Base-by-base conservation (phyloP, 2,113 vertebrate species). In the Piliocolobus tephrosceles region DNA sequence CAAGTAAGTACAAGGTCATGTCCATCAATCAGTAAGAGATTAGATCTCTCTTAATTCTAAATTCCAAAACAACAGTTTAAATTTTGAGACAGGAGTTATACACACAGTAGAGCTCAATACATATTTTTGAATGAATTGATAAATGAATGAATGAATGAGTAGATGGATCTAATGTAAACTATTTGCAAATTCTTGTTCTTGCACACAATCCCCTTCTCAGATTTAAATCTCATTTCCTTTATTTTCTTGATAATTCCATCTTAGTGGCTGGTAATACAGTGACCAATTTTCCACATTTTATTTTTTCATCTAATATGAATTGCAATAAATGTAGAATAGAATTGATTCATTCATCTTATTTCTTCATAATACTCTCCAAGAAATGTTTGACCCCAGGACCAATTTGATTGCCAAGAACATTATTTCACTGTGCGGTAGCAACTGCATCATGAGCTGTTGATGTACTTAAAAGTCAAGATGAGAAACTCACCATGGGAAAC, bases 401-500 rank as follows among this genome's bases (percentile, higher is more conserved):
- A 64, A 83, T 86, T 64, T 95, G 1, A 0, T 90, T 81, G 17
- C 17, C 43, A 91, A 70, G 72, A 72, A 84, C 35, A 84, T 30
- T 82, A 3, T 55, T 18, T 70, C 18, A 20, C 40, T 38, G 5
- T 47, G 52, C 91, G 27, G 35, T 81, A 73, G 9, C 14, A 35
- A 58, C 23, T 79, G 8, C 83, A 72, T 90, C 11, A 45, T 82
- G 27, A 92, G 57, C 3, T 61, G 8, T 58, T 16, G 11, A 95
- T 12, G 2, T 58, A 30, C 45, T 93, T 76, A 45, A 85, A 93
- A 64, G 35, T 85, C 82, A 52, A 64, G 86, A 43, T 1, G 86
- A 78, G 47, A 79, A 95, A 95, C 18, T 90, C 43, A 93, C 40
- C 8, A 78, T 38, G 52, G 23, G 73, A 95, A 91, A 94, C 35